Conservation (phyloP, 2,888 invertebrate species). For the Pristionchus arcanus region DNA sequence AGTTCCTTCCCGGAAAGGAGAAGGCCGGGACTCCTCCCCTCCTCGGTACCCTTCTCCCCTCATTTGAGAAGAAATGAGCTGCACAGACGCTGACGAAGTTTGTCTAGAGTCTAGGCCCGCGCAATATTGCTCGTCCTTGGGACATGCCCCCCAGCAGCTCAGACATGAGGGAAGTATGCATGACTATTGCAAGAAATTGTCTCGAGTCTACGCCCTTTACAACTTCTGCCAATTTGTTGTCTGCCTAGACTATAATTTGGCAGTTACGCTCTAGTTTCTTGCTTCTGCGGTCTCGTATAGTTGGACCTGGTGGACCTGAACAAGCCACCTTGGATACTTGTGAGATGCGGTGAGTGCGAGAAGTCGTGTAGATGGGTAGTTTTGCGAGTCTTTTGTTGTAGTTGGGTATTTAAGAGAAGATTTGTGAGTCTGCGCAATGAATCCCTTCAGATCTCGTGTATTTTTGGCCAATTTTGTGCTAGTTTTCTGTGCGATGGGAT, state of each 20-base stretch:
- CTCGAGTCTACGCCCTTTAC: not conserved
- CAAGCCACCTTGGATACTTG: not conserved
- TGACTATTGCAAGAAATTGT: not conserved
- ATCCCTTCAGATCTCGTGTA: not conserved
- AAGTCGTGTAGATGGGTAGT: not conserved
- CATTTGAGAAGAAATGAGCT: slow-evolving; percentile 11
- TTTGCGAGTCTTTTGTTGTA: not conserved
- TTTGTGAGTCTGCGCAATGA: not conserved
- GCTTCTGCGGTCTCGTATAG: not conserved
- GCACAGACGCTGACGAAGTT: not conserved
- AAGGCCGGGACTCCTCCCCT: not conserved
- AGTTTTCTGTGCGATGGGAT: not conserved
- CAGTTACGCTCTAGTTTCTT: not conserved
- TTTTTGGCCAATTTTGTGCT: not conserved
- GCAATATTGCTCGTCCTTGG: not conserved
- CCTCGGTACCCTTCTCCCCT: not conserved
- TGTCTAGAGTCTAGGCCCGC: not conserved
- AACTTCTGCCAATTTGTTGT: too few relatives aligned
- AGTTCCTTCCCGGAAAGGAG: not conserved
- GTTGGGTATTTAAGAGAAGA: not conserved
- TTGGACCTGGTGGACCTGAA: not conserved
- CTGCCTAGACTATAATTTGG: not conserved
- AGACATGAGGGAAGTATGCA: not conserved
- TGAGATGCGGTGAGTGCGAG: not conserved
- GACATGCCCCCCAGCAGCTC: not conserved